Percentiles rank a stretch among this genome's conserved stretches.
Conservation (phyloP, 2,797 vertebrate genomes). For the Malacoraja senta region DNA sequence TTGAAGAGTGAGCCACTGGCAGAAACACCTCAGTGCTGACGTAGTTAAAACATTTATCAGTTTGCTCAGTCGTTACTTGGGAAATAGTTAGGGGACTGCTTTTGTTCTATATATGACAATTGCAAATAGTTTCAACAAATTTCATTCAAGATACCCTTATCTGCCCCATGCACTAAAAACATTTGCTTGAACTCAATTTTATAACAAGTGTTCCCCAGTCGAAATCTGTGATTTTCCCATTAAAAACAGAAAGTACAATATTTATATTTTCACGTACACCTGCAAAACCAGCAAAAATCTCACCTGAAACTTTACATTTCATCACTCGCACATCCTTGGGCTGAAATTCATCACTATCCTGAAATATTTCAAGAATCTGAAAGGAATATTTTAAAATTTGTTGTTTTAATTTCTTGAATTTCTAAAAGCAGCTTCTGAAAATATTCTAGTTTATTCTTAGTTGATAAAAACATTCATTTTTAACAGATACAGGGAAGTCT, state of each 20-base stretch:
- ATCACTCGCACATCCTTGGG: constrained; percentile 62
- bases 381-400: constrained; percentile 43
- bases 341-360: constrained; percentile 54
- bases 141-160: neutral
- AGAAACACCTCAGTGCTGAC: neutral
- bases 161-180: neutral
- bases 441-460: neutral
- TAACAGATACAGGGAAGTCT: neutral
- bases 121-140: too few species aligned
- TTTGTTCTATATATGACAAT: neutral
- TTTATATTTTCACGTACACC: neutral
- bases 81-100: neutral
- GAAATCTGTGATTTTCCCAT: neutral
- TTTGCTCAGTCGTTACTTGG: neutral
- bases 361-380: constrained; percentile 62
- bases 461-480: neutral
- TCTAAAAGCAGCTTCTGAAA: neutral
- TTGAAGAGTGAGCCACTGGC: neutral
- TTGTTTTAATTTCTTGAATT: constrained; percentile 35
- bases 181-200: neutral
- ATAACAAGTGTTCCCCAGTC: neutral
- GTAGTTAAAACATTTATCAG: neutral
- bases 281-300: constrained; percentile 45
- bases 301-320: constrained; percentile 62
- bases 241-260: neutral